Evolutionary conservation across 2,797 vertebrate genomes (phyloP), one percentile per base, ranked within the genome.

Genomic region (Bryconaethiops microstoma): DNA sequence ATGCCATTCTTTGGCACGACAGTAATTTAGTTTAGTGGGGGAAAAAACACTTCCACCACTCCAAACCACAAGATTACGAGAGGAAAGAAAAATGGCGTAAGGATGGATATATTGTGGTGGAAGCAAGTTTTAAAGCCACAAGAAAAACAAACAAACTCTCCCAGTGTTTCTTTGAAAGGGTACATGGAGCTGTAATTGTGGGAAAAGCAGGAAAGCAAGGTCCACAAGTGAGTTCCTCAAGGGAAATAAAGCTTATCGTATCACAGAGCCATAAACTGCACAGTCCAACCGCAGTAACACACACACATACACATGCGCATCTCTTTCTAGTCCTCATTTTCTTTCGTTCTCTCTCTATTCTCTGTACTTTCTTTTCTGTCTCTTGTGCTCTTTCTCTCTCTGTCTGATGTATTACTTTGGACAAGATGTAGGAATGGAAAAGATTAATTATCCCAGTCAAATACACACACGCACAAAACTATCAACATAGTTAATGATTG

Each of bases 91-190:
- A 80, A 84, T 79, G 70, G 81, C 42, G 79, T 90, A 90, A 90
- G 88, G 87, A 90, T 83, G 88, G 87, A 89, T 89, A 89, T 89
- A 88, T 90, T 84, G 87, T 84, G 81, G 74, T 82, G 85, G 62
- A 88, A 77, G 80, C 67, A 59, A 62, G 82, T 76, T 87, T 82
- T 88, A 86, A 80, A 83, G 78, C 84, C 85, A 69, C 74, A 78
- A 89, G 80, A 80, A 87, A 83, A 89, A 88, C 83, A 92, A 91
- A 90, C 88, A 90, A 88, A 88, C 86, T 81, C 81, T 86, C 76
- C 71, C 62, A 81, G 21, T 81, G 84, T 84, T 85, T 88, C 88
- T 86, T 35, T 75, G 84, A 71, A 54, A 87, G 87, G 87, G 89
- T 90, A 89, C 82, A 84, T 82, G 78, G n/a, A 74, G 81, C 79